Evolutionary conservation across 2,113 vertebrate genomes (phyloP), one percentile per base, ranked within the genome.

Genomic region (Malurus elegans): DNA sequence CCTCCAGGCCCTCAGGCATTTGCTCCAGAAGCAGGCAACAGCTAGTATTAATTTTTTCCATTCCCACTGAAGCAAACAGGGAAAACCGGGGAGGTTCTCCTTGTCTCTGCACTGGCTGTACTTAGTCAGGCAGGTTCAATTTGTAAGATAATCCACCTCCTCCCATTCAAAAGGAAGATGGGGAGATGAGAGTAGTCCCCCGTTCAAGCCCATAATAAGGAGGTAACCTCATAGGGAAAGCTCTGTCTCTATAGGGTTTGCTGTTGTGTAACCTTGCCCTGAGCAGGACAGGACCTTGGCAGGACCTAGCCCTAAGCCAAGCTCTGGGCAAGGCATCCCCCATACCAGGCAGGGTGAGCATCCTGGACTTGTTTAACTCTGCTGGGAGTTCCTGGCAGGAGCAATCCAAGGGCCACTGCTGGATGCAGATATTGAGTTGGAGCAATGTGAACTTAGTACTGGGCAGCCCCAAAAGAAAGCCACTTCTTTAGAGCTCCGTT

Each of bases 301-400:
- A 89, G 62, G 24, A 69, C 75, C n/a, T 61, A 82, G 10, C 42
- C 47, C 18, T 60, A 47, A 88, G 72, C 72, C 64, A 73, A n/a
- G 21, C 21, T 76, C 36, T 76, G 54, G 50, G 47, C 0, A 1
- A 72, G 54, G 60, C 0, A 0, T 78, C 60, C 61, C 28, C 47
- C 56, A 53, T 2, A 8, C 10, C 2, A 3, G 44, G 28, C 66
- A 75, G 34, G 6, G 5, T 74, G 61, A 82, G 14, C 31, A 74
- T 62, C 56, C 34, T 85, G 50, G 28, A 28, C 79, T 82, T 81
- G 60, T 81, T 88, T 66, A 60, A 34, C 24, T 85, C 47, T 64
- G 57, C 18, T 19, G 29, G 53, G 44, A 48, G 14, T 9, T 91
- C 28, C 69, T 70, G 60, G 29, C 70, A 70, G 64, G 17, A 80